Base-by-base conservation (phyloP, 2,113 vertebrate species). In the Actenoides hombroni region DNA sequence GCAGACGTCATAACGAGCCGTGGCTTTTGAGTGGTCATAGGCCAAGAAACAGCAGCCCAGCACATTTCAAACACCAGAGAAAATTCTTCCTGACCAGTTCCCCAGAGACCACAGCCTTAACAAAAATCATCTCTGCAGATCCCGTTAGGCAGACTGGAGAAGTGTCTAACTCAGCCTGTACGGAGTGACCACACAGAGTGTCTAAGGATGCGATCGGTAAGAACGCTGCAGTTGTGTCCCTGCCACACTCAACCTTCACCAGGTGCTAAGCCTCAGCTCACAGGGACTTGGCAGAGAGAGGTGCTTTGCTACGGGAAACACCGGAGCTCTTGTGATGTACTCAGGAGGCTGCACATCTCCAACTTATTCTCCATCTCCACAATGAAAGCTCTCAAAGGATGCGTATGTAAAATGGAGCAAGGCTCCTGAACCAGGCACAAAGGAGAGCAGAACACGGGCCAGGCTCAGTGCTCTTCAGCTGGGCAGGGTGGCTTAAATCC, bases 171-270 rank as follows among this genome's bases (percentile, higher is more conserved):
- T 86, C 39, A 8, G 83, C 16, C 54, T 65, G 21, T 16, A 49
- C 0, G 2, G 67, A 65, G 11, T 14, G 83, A 81, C 21, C 51
- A 61, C 77, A 40, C 40, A 14, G 49, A n/a, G 13, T 1, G 1
- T n/a, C n/a, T 6, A 24, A 64, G 53, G 61, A 39, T 42, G 9
- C 65, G 71, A 25, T 25, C 0, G 0, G 33, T 46, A 44, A 25
- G 65, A 70, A 68, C 73, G 16, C 56, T 60, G 39, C 37, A 20
- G 19, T 25, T 59, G 53, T 81, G n/a, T 31, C 39, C 65, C 33
- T 65, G 61, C 56, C 18, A 3, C 33, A 37, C 40, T 63, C 3
- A 2, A 13, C 17, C 19, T 61, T 49, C 71, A 9, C 42, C 48
- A 28, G 42, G 25, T 3, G 1, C 24, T 9, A 40, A 68, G 60